Base-by-base conservation (phyloP, 1,140 invertebrate species). In the Chelonus insularis region DNA sequence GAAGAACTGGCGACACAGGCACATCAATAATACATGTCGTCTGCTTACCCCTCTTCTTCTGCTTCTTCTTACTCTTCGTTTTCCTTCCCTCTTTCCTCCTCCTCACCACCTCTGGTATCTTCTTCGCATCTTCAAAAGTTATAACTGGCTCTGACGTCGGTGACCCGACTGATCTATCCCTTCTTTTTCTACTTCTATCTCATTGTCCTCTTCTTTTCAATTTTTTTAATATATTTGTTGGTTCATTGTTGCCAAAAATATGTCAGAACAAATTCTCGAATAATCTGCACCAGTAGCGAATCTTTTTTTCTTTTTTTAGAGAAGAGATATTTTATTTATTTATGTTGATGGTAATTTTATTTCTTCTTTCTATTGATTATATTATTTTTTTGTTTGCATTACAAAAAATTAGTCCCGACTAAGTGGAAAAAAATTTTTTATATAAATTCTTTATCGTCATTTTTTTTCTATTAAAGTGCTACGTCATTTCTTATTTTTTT, bases 1-100 rank as follows among this genome's bases (percentile, higher is more conserved):
- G 62, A 41, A 52, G 57, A 60, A 54, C 58, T 65, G 66, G 68
- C 71, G 72, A 68, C 64, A 68, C 59, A 57, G 67, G 36, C 61
- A 62, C 68, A 75, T 76, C 68, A 70, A 74, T 74, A 75, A 75
- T 69, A 73, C 70, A 71, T 72, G 67, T 68, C 64, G 67, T 66
- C 61, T 70, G 61, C 62, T 54, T 51, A 36, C 60, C 54, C 47
- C 59, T 55, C 39, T 39, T 56, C 55, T 52, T 52, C 52, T 45
- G 25, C 45, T 47, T 11, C 8, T 25, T 57, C 21, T 23, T 47
- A 23, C 45, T 21, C 25, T 36, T 23, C 21, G 9, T 36, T 50
- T 23, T 48, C 52, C 54, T 23, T 39, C 29, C 12, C 11, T 25
- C n/a, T 36, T 16, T 14, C 1, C 34, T 39, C 9, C 12, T 52